Conservation (phyloP, 2,113 vertebrate species). For the Esox niger region DNA sequence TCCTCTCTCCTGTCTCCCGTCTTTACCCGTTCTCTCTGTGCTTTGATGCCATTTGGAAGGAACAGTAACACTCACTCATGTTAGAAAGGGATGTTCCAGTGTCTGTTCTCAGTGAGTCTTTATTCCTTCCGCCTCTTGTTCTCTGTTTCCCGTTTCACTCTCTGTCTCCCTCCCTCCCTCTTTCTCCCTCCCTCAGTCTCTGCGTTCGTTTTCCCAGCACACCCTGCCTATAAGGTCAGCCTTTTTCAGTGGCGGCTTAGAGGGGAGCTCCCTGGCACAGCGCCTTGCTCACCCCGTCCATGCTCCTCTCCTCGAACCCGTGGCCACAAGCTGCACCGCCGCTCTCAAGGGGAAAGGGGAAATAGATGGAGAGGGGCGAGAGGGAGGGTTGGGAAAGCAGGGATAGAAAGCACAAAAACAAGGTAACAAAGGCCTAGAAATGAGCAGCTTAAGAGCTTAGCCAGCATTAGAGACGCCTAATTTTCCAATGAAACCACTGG, state of each 20-base stretch:
- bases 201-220: neutral
- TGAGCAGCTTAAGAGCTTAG: slow-evolving; percentile 70
- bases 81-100: slow-evolving; percentile 2
- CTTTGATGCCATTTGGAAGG: slow-evolving; percentile 15
- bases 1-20: neutral
- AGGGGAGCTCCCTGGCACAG: slow-evolving; percentile 3
- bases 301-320: slow-evolving; percentile 52
- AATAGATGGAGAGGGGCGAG: neutral
- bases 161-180: neutral
- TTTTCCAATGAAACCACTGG: slow-evolving; percentile 54
- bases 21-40: neutral
- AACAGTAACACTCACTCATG: slow-evolving; percentile 6
- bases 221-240: neutral
- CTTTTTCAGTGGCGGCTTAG: neutral
- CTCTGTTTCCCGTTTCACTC: neutral
- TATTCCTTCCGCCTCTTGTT: neutral
- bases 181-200: too few species aligned
- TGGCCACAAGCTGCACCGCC: slow-evolving; percentile 22
- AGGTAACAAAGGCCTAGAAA: slow-evolving; percentile 62
- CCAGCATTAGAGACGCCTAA: slow-evolving; percentile 45
- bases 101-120: neutral
- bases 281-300: neutral
- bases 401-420: slow-evolving; percentile 19
- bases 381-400: too few species aligned
- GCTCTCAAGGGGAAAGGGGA: slow-evolving; percentile 30